phyloP scores from a whole-genome alignment of 2,797 vertebrate genomes.

The Muscicapa striata region DNA sequence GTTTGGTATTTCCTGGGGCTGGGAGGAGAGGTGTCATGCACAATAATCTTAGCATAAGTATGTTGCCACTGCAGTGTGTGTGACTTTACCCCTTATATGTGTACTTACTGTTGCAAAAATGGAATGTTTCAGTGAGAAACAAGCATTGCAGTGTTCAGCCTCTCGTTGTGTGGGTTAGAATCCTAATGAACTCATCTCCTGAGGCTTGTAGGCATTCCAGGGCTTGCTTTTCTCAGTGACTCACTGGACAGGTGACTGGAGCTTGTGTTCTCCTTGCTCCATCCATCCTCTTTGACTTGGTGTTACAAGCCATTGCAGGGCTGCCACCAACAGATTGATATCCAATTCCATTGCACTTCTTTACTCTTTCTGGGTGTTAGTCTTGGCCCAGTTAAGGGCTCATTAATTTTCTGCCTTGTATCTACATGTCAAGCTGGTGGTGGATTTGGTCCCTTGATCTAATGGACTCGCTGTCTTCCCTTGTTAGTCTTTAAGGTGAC shows the following conservation, averaged over 20 bases:
- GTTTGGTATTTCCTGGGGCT: not conserved
- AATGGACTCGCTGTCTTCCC: conserved; percentile 32
- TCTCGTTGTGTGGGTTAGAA: not conserved
- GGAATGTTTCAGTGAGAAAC: not conserved
- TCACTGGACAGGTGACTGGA: not conserved
- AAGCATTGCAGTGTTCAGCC: fast-evolving
- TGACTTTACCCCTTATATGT: not conserved
- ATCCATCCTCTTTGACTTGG: not conserved
- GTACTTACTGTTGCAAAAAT: not conserved
- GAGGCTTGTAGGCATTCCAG: not conserved
- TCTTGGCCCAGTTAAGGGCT: not conserved
- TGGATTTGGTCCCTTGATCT: conserved; percentile 23
- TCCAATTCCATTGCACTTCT: not conserved
- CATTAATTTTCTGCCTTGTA: conserved; percentile 14
- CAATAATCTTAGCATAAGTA: not conserved
- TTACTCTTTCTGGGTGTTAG: not conserved
- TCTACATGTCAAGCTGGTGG: not conserved
- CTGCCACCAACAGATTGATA: not conserved
- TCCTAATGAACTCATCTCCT: not conserved
- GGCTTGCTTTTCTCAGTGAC: not conserved
- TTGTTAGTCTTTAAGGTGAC: conserved; percentile 43
- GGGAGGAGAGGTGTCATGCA: not conserved
- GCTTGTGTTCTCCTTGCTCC: not conserved
- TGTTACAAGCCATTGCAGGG: not conserved
- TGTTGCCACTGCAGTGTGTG: fast-evolving